Percentiles rank a stretch among this genome's conserved stretches.
These are phyloP conservation scores for Pachyseris speciosa DNA, from an alignment of 64 coral and sea anemone species.

Conservation along the genomic window DNA sequence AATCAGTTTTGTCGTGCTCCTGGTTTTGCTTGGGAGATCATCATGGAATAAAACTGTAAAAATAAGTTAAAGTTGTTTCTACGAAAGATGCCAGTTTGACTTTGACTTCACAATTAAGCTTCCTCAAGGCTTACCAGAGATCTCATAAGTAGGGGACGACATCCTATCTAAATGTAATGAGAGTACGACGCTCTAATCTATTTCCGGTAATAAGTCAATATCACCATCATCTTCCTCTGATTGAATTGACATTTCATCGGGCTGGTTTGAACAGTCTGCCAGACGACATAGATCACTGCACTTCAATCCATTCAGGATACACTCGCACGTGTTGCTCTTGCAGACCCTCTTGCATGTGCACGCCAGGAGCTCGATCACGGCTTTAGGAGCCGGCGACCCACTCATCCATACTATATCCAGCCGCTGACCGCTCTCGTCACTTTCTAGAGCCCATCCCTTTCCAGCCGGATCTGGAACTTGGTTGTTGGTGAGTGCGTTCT, in stretches of 20 bases:
- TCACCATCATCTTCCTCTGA: too few relatives aligned
- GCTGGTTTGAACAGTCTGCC: background rate
- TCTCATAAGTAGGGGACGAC: background rate
- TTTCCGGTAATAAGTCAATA: too few relatives aligned
- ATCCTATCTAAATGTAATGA: too few relatives aligned
- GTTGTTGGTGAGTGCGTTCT: background rate
- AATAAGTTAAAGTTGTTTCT: background rate
- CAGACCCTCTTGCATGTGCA: slow-evolving; percentile 18
- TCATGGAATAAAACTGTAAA: background rate
- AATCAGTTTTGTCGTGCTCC: too few relatives aligned
- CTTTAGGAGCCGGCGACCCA: background rate
- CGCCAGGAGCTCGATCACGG: slow-evolving; percentile 18
- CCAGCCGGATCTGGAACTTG: background rate
- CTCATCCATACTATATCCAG: background rate
- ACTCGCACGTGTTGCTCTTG: slow-evolving; percentile 9
- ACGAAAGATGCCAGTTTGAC: too few relatives aligned
- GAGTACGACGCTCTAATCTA: too few relatives aligned
- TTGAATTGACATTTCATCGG: background rate
- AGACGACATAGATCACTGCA: background rate
- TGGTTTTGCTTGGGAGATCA: background rate
- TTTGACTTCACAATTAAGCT: too few relatives aligned
- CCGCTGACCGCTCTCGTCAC: background rate
- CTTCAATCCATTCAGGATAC: slow-evolving; percentile 26
- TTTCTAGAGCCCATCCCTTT: background rate
- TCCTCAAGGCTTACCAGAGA: background rate